Conservation (phyloP, 2,888 invertebrate species). For the Scaptomyza tumidula region DNA sequence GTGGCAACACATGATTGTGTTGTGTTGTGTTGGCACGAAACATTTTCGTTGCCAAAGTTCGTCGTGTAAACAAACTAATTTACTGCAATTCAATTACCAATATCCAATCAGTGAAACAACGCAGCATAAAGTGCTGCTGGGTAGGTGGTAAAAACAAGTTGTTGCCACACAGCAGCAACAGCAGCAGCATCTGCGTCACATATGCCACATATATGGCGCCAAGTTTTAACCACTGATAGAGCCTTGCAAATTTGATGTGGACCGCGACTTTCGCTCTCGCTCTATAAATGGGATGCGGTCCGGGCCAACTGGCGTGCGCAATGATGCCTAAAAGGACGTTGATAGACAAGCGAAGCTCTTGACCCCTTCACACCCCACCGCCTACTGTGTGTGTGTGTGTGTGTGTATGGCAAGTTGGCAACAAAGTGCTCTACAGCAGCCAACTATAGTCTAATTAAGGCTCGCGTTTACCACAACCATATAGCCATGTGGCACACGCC, state of each 20-base stretch:
- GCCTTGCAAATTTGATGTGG: conserved; percentile 61
- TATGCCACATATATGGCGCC: conserved; percentile 52
- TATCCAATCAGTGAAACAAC: conserved; percentile 67
- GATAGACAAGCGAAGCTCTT: conserved; percentile 30
- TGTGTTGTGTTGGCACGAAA: conserved; percentile 18
- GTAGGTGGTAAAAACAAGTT: too few species aligned
- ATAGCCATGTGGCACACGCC: conserved; percentile 14
- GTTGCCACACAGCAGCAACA: conserved; percentile 13
- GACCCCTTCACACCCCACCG: neutral
- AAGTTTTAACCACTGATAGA: conserved; percentile 64
- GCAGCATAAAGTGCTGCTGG: neutral
- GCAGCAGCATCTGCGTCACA: conserved; percentile 41
- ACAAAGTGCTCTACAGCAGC: conserved; percentile 53
- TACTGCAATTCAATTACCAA: conserved; percentile 75
- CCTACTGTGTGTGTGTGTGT: conserved; percentile 29
- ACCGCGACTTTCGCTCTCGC: conserved; percentile 50
- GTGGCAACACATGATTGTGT: too few species aligned
- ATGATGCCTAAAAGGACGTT: conserved; percentile 38
- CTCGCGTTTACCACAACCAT: conserved; percentile 52
- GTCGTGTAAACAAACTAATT: conserved; percentile 65
- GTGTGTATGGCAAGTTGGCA: conserved; percentile 19
- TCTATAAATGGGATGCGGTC: conserved; percentile 34
- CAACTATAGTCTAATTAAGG: conserved; percentile 78
- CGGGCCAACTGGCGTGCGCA: conserved; percentile 27
- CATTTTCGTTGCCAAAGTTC: conserved; percentile 21